Evolutionary conservation across 2,888 invertebrate species (phyloP).

Genomic region (Ormia ochracea): DNA sequence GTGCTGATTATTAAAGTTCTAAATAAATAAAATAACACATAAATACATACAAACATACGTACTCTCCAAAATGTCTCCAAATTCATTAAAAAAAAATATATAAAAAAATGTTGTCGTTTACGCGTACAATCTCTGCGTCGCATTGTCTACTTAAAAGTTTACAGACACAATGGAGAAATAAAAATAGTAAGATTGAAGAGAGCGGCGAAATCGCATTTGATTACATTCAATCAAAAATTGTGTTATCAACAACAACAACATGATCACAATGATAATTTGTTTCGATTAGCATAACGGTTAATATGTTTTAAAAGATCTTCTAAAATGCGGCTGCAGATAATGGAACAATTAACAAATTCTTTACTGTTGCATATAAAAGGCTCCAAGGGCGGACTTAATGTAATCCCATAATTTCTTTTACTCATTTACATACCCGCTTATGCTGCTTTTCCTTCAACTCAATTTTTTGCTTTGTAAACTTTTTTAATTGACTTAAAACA

Average conservation of each 20-base stretch:
- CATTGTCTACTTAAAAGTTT: conserved; percentile 47
- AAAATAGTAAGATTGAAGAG: conserved; percentile 39
- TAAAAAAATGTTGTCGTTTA: conserved; percentile 27
- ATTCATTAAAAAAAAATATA: conserved; percentile 7
- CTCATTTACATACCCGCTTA: not conserved
- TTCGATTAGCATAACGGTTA: not conserved
- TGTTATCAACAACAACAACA: not conserved
- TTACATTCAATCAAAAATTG: conserved; percentile 57
- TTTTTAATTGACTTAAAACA: conserved; percentile 32
- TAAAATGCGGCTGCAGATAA: too few relatives aligned
- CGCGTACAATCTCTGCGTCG: conserved; percentile 53
- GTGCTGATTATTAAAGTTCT: conserved; percentile 51
- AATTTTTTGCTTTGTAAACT: not conserved
- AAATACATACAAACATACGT: not conserved
- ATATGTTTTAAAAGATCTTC: conserved; percentile 10
- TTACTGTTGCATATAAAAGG: too few relatives aligned
- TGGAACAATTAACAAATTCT: too few relatives aligned
- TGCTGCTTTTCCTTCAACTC: too few relatives aligned
- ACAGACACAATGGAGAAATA: conserved; percentile 16
- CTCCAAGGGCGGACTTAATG: too few relatives aligned
- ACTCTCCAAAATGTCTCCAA: conserved; percentile 61
- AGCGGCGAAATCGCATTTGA: conserved; percentile 55
- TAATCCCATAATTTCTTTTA: too few relatives aligned
- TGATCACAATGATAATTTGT: conserved; percentile 4
- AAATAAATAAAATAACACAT: conserved; percentile 6